Evolutionary conservation across 2,113 vertebrate species (phyloP).

Genomic region (Tachuris rubrigastra): DNA sequence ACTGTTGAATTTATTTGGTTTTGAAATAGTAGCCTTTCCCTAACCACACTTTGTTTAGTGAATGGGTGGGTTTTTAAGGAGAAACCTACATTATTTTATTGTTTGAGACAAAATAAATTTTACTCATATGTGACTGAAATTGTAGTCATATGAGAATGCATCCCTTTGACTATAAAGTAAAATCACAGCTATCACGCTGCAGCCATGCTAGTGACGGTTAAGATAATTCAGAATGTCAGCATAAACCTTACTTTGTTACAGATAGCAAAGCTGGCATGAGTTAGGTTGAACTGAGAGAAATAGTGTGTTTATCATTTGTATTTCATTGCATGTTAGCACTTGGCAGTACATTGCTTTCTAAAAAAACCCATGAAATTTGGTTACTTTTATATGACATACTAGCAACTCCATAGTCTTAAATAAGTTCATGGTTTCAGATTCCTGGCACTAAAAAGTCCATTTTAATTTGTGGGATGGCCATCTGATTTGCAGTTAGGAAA

Average conservation of each 20-base stretch:
- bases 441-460: not conserved
- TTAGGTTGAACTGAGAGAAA: not conserved
- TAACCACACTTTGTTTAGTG: accelerated
- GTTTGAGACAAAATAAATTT: not conserved
- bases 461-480: not conserved
- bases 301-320: not conserved
- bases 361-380: not conserved
- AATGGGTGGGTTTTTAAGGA: not conserved
- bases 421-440: not conserved
- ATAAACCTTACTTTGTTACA: not conserved
- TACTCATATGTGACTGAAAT: not conserved
- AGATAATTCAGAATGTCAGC: not conserved
- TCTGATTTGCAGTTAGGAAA: not conserved
- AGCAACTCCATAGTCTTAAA: not conserved
- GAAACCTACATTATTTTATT: not conserved
- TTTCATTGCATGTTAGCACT: not conserved
- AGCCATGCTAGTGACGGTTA: not conserved
- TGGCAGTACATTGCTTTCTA: not conserved
- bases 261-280: not conserved
- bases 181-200: not conserved
- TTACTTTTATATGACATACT: not conserved
- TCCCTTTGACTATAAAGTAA: not conserved
- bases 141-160: not conserved
- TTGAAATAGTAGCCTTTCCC: not conserved
- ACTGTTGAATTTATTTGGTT: not conserved